phyloP scores from a whole-genome alignment of 1,140 invertebrate species.

The Neodiprion pinetum region DNA sequence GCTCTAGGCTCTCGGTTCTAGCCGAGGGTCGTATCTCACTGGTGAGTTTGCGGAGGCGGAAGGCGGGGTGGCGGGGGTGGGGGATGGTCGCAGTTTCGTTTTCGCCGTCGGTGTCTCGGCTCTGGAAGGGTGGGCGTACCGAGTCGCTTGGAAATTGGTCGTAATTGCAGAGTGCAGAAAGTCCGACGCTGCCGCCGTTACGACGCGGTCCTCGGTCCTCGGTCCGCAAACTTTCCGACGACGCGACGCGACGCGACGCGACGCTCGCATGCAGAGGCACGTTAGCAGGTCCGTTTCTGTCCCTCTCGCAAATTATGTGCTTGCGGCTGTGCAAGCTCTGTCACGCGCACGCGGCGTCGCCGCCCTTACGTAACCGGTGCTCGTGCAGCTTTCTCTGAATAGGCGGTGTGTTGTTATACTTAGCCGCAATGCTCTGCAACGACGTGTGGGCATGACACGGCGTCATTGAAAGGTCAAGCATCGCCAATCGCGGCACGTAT shows the following conservation, averaged over 20 bases:
- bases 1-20: not conserved
- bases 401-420: no score
- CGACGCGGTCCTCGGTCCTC: constrained; percentile 11
- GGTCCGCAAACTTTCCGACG: constrained; percentile 11
- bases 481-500: no score
- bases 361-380: not conserved
- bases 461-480: no score
- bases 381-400: not conserved
- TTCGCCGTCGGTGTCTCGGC: constrained; percentile 27
- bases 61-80: constrained; percentile 12
- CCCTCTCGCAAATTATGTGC: not conserved
- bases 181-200: constrained; percentile 25
- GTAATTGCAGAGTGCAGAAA: constrained; percentile 29
- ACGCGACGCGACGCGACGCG: no score
- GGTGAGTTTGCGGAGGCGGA: not conserved
- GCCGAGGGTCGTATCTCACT: not conserved
- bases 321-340: not conserved
- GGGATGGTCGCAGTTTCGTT: constrained; percentile 12
- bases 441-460: no score
- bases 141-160: constrained; percentile 30
- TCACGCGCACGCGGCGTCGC: not conserved
- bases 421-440: no score
- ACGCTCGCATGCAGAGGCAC: not conserved
- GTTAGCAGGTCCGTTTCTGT: not conserved
- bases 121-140: constrained; percentile 21